Evolutionary conservation across 1,140 invertebrate genomes (phyloP), one percentile per base, ranked within the genome.

Genomic region (Daktulosphaira vitifoliae): DNA sequence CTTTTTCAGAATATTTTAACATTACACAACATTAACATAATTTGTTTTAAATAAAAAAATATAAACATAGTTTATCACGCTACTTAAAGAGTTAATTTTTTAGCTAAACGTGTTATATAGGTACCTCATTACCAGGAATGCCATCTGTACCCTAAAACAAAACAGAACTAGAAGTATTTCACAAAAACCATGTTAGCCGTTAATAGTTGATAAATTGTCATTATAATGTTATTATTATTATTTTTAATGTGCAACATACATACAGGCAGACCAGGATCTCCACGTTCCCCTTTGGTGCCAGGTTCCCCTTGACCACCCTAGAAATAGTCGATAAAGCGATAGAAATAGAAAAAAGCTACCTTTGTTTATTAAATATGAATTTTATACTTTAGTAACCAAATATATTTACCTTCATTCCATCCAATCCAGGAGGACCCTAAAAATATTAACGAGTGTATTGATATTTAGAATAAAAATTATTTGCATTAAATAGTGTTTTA

Each of bases 261-360:
- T 84, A 93, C 91, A 73, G 90, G 89, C 74, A 93, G 77, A 71
- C 92, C 91, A 65, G 89, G 88, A 77, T 94, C 90, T 48, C 91
- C 91, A 67, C 90, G 80, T 79, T 93, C 90, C 67, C 91, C 90
- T 79, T 92, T 93, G 69, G 80, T 83, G 65, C 91, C 91, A 38
- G 89, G 87, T 76, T 93, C 90, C 66, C 91, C 91, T 78, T 90
- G 87, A 67, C 89, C 89, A 69, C 90, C 90, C 89, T 92, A 79
- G 67, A 78, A 78, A 71, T 72, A 75, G 48, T 29, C 18, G 38
- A 53, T 22, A 66, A 66, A 66, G 56, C 56, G 56, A 62, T 48
- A 44, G 51, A 51, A 37, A 46, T 67, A 68, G 29, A 52, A 25
- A 52, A 33, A 33, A 33, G 29, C 29, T 33, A 33, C 29, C 29